A percentile compares a stretch with the other conserved stretches of the same genome.
phyloP scores from a whole-genome alignment of 1,140 invertebrate genomes.

The Orchestia grillus region DNA sequence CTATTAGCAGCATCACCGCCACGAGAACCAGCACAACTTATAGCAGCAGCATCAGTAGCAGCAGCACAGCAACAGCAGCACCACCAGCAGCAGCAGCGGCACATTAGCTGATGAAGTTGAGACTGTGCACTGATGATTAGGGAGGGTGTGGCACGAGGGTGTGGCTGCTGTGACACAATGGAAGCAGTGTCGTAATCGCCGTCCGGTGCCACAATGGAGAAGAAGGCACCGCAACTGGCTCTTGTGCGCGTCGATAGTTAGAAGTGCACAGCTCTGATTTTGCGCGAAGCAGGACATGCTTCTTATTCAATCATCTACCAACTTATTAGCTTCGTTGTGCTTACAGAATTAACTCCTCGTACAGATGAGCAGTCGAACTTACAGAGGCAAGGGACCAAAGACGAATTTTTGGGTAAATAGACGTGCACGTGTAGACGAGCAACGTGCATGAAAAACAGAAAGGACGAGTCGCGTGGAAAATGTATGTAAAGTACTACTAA shows the following conservation, averaged over 20 bases:
- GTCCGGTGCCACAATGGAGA: background rate
- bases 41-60: background rate
- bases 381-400: background rate
- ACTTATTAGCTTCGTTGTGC: background rate
- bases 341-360: background rate
- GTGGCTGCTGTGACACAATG: slow-evolving; percentile 37
- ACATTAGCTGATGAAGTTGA: slow-evolving; percentile 49
- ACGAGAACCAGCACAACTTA: background rate
- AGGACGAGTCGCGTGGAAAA: background rate
- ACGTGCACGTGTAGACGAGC: background rate
- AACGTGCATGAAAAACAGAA: too few species aligned
- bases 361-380: background rate
- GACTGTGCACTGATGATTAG: slow-evolving; percentile 26
- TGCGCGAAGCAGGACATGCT: too few species aligned
- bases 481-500: background rate
- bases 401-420: background rate
- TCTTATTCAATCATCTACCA: too few species aligned
- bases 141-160: slow-evolving; percentile 46
- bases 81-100: background rate
- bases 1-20: background rate
- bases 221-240: background rate
- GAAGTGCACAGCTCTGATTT: background rate
- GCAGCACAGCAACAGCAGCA: background rate
- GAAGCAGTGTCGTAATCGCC: background rate
- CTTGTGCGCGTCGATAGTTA: background rate